A percentile compares a stretch with the other conserved stretches of the same genome.
Evolutionary conservation across 2,113 vertebrate species (phyloP).

Genomic region (Chionis minor): DNA sequence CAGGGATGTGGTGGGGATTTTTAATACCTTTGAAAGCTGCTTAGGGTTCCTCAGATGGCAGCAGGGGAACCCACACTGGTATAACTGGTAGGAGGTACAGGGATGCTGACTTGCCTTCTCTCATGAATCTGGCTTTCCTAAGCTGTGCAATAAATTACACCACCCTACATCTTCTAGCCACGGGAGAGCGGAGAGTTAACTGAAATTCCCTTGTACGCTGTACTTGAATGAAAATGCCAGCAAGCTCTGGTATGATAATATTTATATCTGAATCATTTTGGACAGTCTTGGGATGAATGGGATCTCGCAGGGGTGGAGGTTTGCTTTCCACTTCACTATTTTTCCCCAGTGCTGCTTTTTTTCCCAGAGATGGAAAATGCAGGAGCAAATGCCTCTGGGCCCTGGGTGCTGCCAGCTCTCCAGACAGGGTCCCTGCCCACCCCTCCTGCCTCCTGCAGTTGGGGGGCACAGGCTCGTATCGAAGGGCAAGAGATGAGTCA

Average conservation of each 20-base stretch:
- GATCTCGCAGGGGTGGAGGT: fast-evolving
- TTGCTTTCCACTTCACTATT: background rate
- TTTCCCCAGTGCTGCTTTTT: background rate
- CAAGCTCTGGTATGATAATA: background rate
- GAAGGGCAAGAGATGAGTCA: conserved; percentile 57
- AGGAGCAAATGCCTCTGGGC: fast-evolving
- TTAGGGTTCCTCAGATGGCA: background rate
- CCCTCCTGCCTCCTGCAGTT: background rate
- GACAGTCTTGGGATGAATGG: background rate
- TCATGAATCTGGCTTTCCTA: background rate
- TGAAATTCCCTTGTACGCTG: background rate
- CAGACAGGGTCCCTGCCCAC: background rate
- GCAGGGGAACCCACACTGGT: background rate
- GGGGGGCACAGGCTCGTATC: background rate
- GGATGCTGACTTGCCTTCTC: background rate
- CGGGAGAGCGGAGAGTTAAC: background rate
- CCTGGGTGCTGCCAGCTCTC: background rate
- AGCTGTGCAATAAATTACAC: background rate
- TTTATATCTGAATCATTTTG: background rate
- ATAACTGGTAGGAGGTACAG: background rate
- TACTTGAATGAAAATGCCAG: background rate
- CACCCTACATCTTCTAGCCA: background rate
- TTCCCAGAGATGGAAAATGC: background rate
- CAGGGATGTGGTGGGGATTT: background rate
- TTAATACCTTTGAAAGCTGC: background rate